phyloP scores from a whole-genome alignment of 2,888 invertebrate species.

The Drosophila paramelanica region DNA sequence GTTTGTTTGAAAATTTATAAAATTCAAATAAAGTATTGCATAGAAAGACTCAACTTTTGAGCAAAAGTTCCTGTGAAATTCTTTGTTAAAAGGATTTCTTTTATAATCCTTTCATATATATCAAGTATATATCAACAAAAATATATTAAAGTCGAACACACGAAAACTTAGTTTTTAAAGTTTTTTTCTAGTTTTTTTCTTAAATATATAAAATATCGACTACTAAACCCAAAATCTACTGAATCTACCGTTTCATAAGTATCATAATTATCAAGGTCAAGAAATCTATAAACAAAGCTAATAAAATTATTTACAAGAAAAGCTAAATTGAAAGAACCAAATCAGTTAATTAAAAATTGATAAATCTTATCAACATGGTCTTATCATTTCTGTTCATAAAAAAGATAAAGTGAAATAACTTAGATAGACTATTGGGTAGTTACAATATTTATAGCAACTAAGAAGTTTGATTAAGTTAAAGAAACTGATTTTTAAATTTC shows the following conservation, averaged over 20 bases:
- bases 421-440: not conserved
- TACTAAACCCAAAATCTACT: not conserved
- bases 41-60: too few relatives aligned
- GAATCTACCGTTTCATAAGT: not conserved
- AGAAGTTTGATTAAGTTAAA: not conserved
- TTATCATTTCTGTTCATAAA: conserved; percentile 6
- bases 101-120: too few relatives aligned
- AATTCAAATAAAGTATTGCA: too few relatives aligned
- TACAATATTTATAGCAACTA: not conserved
- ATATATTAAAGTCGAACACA: too few relatives aligned
- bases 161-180: too few relatives aligned
- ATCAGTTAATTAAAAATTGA: conserved; percentile 21
- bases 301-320: conserved; percentile 5
- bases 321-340: not conserved
- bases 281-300: conserved; percentile 25
- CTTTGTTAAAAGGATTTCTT: too few relatives aligned
- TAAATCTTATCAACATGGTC: conserved; percentile 24
- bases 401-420: not conserved
- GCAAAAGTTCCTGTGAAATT: too few relatives aligned
- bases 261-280: conserved; percentile 22
- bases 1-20: too few relatives aligned
- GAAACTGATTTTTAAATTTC: too few relatives aligned
- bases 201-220: not conserved
- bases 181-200: too few relatives aligned
- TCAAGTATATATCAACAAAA: too few relatives aligned